Base-by-base conservation (phyloP, 2,113 vertebrate genomes). In the Coracopsis vasa region DNA sequence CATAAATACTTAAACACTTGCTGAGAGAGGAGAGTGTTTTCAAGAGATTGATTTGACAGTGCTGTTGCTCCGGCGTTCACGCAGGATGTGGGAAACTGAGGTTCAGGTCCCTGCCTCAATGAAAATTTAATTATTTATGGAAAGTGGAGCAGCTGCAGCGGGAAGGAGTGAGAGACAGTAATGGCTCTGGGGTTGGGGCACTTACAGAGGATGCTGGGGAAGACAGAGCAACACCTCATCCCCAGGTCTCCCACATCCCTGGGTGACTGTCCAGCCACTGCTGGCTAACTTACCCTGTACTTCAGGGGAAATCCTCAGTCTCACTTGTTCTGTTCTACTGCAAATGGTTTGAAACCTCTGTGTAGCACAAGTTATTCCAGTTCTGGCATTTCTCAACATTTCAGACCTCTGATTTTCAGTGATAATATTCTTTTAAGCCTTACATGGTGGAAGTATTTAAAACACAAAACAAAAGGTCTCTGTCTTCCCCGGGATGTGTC, bases 71-170 rank as follows among this genome's bases (percentile, higher is more conserved):
- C 83, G 60, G 64, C 23, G 0, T 93, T 95, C 83, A 94, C 80
- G 45, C 60, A 91, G 94, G 92, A 96, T 94, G 95, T 94, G 91
- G 95, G 75, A 96, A 94, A 95, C 92, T 93, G 92, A 96, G 92
- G 91, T 92, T 86, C 86, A 86, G 54, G 67, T 60, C 91, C 82
- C n/a, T 93, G 67, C 67, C 42, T 86, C 91, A 24, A 64, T 86
- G 60, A 92, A 94, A 83, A 74, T 70, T 97, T 73, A 33, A 96
- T 86, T 62, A 86, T 92, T 95, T 86, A 91, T 92, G 86, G 80
- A 71, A 94, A 96, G 64, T 6, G 8, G 60, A 95, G 48, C 45
- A 83, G 62, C 62, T 73, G 75, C 85, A 78, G 60, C 15, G 73
- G 37, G 45, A 71, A 83, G 41, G n/a, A 80, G 25, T 16, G 67